Percentiles rank a stretch among this genome's conserved stretches.
phyloP scores from a whole-genome alignment of 2,888 invertebrate genomes.

The Acrocyrtus sp. region DNA sequence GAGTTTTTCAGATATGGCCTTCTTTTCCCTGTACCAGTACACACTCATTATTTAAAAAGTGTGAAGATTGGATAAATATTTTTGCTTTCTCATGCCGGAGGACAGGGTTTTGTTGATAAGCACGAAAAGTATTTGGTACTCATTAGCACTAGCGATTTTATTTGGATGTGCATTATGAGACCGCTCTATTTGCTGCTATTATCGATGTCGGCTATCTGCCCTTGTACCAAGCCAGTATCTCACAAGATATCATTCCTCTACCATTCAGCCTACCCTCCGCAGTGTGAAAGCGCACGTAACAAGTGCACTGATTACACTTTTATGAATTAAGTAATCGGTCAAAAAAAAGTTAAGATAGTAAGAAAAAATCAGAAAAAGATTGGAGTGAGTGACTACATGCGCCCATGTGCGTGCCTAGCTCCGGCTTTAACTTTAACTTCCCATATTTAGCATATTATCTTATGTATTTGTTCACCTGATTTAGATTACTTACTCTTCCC shows the following conservation, averaged over 20 bases:
- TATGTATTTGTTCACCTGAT: slow-evolving; percentile 30
- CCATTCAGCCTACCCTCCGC: slow-evolving; percentile 10
- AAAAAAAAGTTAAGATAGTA: slow-evolving; percentile 46
- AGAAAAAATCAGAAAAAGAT: slow-evolving; percentile 41
- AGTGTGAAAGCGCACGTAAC: slow-evolving; percentile 12
- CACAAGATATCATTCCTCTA: slow-evolving; percentile 21
- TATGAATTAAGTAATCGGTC: slow-evolving; percentile 44
- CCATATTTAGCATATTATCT: slow-evolving; percentile 11
- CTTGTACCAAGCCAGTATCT: slow-evolving; percentile 14
- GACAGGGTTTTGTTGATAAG: no score
- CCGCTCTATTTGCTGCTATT: not conserved
- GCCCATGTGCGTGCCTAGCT: not conserved
- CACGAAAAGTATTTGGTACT: no score
- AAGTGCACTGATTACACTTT: slow-evolving; percentile 35
- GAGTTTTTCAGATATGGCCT: no score
- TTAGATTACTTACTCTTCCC: slow-evolving; percentile 14
- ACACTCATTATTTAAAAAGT: no score
- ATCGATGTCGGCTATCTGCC: not conserved
- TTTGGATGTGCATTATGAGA: no score
- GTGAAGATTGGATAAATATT: no score
- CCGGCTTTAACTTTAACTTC: not conserved
- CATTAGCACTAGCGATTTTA: no score
- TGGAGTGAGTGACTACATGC: not conserved
- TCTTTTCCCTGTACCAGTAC: no score
- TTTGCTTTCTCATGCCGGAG: no score